Percentiles rank a stretch among this genome's conserved stretches.
Conservation (phyloP, 2,797 vertebrate genomes). For the Enteromius thamalakanensis region DNA sequence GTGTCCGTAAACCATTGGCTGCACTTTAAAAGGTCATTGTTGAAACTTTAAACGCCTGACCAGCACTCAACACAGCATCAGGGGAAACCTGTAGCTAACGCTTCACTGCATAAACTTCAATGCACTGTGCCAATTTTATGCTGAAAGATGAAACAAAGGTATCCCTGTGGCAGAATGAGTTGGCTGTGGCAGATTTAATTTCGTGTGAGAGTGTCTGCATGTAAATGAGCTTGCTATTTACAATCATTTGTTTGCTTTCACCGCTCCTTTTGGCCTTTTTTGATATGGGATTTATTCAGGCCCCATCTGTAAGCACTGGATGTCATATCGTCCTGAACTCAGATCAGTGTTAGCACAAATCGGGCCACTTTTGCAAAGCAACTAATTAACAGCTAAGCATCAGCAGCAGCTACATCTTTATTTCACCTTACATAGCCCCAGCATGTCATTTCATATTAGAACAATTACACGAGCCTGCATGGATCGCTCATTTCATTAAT, state of each 20-base stretch:
- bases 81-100: neutral
- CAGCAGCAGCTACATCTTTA: slow-evolving; percentile 12
- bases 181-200: neutral
- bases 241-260: slow-evolving; percentile 28
- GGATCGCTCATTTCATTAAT: slow-evolving; percentile 17
- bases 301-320: slow-evolving; percentile 45
- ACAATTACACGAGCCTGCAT: slow-evolving; percentile 11
- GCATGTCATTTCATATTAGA: slow-evolving; percentile 6
- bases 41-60: slow-evolving; percentile 5
- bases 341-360: slow-evolving; percentile 25
- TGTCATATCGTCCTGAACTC: slow-evolving; percentile 10
- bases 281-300: slow-evolving; percentile 32
- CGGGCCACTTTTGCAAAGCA: slow-evolving; percentile 27
- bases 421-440: slow-evolving; percentile 17
- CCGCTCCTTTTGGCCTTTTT: slow-evolving; percentile 30
- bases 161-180: neutral
- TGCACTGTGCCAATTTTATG: neutral
- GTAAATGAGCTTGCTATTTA: slow-evolving; percentile 32
- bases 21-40: slow-evolving; percentile 9
- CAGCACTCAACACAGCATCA: neutral
- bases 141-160: neutral
- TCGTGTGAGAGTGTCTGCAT: slow-evolving; percentile 24
- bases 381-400: slow-evolving; percentile 9
- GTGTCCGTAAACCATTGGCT: neutral
- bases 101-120: neutral